Conservation (phyloP, 2,797 vertebrate species). For the Pristis pectinata region DNA sequence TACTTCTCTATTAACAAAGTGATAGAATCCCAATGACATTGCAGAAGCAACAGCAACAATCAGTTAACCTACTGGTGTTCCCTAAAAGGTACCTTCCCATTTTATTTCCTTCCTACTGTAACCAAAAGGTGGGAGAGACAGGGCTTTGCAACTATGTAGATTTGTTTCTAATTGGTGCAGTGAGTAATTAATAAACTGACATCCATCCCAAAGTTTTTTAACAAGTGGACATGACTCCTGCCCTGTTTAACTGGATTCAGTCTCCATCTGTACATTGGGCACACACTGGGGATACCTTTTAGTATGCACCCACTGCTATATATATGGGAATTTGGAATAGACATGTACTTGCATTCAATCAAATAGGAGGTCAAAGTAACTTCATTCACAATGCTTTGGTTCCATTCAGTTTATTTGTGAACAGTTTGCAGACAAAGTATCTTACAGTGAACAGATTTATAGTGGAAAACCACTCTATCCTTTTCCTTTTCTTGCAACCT, state of each 20-base stretch:
- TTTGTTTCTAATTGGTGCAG: no score
- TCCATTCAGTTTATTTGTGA: neutral
- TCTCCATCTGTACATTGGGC: neutral
- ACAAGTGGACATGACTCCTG: neutral
- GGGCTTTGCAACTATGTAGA: no score
- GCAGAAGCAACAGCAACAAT: no score
- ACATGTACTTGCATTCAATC: neutral
- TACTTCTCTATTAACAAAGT: no score
- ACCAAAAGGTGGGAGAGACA: no score
- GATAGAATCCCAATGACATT: no score
- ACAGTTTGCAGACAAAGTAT: slow-evolving; percentile 11
- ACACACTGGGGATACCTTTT: slow-evolving; percentile 4
- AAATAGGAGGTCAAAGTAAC: neutral
- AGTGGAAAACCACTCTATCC: neutral
- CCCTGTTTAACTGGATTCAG: neutral
- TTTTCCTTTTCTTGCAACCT: slow-evolving; percentile 10
- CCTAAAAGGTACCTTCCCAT: no score
- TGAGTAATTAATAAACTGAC: no score
- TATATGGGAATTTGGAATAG: neutral
- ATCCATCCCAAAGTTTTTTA: no score
- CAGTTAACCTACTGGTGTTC: no score
- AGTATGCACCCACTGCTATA: neutral
- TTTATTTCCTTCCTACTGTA: no score
- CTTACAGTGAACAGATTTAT: neutral
- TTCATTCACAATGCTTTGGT: neutral